A percentile compares a stretch with the other conserved stretches of the same genome.
These are phyloP conservation scores for silkworm (Bombyx mori) DNA, from an alignment of 1,140 invertebrate species.

Conservation along the genomic window DNA sequence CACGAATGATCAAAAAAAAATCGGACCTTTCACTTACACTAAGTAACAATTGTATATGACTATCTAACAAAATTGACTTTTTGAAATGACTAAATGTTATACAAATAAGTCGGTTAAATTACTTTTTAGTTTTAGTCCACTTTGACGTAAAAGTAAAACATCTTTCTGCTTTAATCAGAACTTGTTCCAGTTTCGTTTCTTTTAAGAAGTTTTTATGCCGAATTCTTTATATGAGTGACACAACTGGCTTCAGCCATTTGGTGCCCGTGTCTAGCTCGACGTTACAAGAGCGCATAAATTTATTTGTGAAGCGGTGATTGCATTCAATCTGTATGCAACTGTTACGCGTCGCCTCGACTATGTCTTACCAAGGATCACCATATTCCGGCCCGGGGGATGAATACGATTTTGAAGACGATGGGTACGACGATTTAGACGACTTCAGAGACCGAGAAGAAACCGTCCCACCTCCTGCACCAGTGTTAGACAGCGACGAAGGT, in stretches of 20 bases:
- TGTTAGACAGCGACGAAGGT: conserved; percentile 66
- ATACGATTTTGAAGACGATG: conserved; percentile 67
- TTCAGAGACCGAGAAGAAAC: conserved; percentile 57
- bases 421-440: conserved; percentile 64
- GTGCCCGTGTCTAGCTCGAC: conserved; percentile 28
- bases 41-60: no score
- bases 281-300: conserved; percentile 32
- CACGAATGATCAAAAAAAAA: no score
- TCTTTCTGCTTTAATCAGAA: conserved; percentile 29
- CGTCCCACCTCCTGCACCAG: conserved; percentile 37
- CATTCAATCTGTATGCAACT: conserved; percentile 68
- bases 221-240: conserved; percentile 57
- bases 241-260: conserved; percentile 35
- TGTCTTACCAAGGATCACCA: conserved; percentile 70
- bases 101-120: not conserved
- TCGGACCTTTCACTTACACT: no score
- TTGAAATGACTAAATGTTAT: not conserved
- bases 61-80: conserved; percentile 11
- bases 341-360: conserved; percentile 64
- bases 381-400: conserved; percentile 66
- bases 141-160: conserved; percentile 45
- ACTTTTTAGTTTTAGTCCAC: conserved; percentile 52
- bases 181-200: conserved; percentile 50
- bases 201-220: conserved; percentile 24
- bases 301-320: conserved; percentile 47